Evolutionary conservation across 2,113 vertebrate species (phyloP), one percentile per base, ranked within the genome.

Genomic region (Macquaria australasica): DNA sequence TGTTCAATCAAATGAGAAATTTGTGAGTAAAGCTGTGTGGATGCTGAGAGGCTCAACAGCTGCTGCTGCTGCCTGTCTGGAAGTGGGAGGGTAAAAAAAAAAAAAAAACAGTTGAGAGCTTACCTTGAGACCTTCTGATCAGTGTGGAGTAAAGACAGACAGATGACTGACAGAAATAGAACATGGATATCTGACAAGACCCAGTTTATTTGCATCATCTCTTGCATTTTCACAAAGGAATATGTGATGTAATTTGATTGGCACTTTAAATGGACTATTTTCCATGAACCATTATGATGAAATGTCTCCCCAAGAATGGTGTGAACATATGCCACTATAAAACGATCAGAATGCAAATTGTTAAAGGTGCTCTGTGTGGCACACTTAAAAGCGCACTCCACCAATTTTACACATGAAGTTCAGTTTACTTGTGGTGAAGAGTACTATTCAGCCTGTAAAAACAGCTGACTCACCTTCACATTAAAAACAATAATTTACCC

Each of bases 81-180:
- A 82, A 85, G 69, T 9, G 0, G 39, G 60, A 75, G 70, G 20
- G 34, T 48, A 5, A 0, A 20, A 62, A 53, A 87, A 82, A 50
- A 53, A 86, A 81, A 55, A 79, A n/a, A 63, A 48, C 25, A 64
- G 58, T 72, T 1, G 39, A 77, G 59, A 67, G 82, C 74, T 89
- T 72, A 59, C 88, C 79, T 64, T 28, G 64, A 82, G 88, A 82
- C 72, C 79, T 75, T 90, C 77, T 80, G 84, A 91, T 90, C 79
- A 85, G 75, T 39, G 74, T 71, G 73, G 55, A 72, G 72, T 3
- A 63, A 84, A 79, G 81, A 59, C 69, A 70, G 88, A 87, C 68
- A 12, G 73, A 75, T 88, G 90, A 86, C 34, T 90, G 90, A 88
- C 87, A 89, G 78, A 91, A 88, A 73, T 78, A 60, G 84, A 88